Evolutionary conservation across 2,888 invertebrate genomes (phyloP), one percentile per base, ranked within the genome.

Genomic region (Zygogramma bicolorata): DNA sequence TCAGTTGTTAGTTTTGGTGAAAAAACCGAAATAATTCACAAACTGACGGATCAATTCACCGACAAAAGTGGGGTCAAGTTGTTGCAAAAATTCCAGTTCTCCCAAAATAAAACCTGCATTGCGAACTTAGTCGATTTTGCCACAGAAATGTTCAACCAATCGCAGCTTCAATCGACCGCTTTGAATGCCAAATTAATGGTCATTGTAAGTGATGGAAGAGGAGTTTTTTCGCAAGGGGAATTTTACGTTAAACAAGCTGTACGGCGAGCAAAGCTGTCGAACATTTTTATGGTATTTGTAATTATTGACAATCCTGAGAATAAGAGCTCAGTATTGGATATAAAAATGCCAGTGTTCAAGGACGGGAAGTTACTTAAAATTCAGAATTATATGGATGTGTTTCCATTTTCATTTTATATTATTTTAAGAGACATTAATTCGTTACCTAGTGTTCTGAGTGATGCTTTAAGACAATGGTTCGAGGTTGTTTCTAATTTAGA

Each of bases 381-480:
- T 81, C 90, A 91, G 78, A 92, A 94, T 0, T 99, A 99, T 86
- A 92, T 99, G 89, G 98, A 98, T 82, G 92, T 91, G 60, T 99
- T 99, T 87, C 99, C 99, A 0, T 99, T 99, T 87, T 98, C 98
- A 0, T 99, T 97, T 89, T 99, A 99, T 87, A 91, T 99, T 61
- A 94, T 99, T 81, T 90, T 99, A 29, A 89, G 96, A 71, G 97
- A 99, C 84, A 93, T 98, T 81, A 92, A 93, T 74, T 93, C 94
- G 27, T 88, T 99, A 71, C 99, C 99, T 0, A 90, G 91, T 38
- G 96, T 98, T 1, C 89, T 99, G 29, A 96, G 98, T 80, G 98
- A 99, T 86, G 98, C 99, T 0, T 89, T 99, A 74, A 89, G 98
- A 70, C 99, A 99, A 85, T 99, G 99, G 99, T 99, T 99, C 86